Evolutionary conservation across 2,888 invertebrate species (phyloP).

Genomic region (Zeuzera pyrina): DNA sequence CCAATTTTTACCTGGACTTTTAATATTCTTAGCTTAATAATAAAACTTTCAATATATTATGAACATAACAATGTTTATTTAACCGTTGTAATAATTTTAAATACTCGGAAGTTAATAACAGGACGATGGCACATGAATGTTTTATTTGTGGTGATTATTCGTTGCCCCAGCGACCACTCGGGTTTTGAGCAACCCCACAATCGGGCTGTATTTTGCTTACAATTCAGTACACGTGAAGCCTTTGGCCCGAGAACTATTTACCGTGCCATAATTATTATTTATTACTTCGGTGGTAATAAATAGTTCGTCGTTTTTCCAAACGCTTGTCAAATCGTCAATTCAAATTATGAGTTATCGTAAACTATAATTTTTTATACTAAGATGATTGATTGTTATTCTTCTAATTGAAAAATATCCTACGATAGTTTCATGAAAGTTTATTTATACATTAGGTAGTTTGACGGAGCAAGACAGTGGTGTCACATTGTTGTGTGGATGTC

Average conservation of each 20-base stretch:
- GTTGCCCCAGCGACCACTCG: conserved; percentile 50
- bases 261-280: conserved; percentile 17
- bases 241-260: conserved; percentile 28
- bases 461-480: conserved; percentile 11
- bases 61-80: too few species aligned
- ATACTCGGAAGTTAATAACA: conserved; percentile 1
- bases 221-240: conserved; percentile 54
- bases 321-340: too few species aligned
- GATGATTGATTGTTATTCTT: conserved; percentile 17
- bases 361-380: too few species aligned
- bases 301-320: too few species aligned
- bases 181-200: conserved; percentile 22
- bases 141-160: conserved; percentile 64
- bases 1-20: too few species aligned
- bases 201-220: conserved; percentile 56
- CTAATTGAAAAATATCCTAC: conserved; percentile 7
- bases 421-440: conserved; percentile 3
- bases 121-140: conserved; percentile 34
- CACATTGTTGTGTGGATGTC: conserved; percentile 9
- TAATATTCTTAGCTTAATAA: too few species aligned
- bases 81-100: not conserved
- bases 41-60: too few species aligned
- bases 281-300: not conserved
- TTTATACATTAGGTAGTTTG: conserved; percentile 8
- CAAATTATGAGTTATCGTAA: too few species aligned